These are phyloP conservation scores for Dermatemys mawii DNA, from an alignment of 2,113 vertebrate species.

Conservation along the genomic window DNA sequence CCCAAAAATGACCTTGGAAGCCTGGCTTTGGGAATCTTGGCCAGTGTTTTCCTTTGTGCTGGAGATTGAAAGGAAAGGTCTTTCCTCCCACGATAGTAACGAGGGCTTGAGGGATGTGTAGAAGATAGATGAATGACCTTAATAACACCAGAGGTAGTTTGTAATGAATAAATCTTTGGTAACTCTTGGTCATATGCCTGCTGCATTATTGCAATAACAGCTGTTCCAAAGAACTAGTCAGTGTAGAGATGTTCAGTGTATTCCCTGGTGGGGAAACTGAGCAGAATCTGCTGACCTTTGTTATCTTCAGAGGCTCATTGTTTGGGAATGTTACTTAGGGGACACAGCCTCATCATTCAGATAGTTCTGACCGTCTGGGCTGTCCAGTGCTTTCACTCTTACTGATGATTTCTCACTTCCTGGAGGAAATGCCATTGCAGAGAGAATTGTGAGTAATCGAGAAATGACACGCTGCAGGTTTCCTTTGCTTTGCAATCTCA, in stretches of 20 bases:
- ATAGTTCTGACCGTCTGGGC: not conserved
- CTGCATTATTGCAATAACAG: too few relatives aligned
- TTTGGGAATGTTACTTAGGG: too few relatives aligned
- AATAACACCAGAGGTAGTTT: not conserved
- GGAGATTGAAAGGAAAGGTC: not conserved
- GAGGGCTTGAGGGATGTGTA: not conserved
- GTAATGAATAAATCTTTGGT: not conserved
- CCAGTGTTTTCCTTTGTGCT: not conserved
- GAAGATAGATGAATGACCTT: not conserved
- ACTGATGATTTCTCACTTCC: not conserved
- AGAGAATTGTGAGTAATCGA: not conserved
- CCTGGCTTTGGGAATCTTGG: not conserved
- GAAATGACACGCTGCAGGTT: not conserved
- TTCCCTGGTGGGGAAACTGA: not conserved
- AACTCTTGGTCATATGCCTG: not conserved
- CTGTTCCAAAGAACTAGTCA: not conserved
- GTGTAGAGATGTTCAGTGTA: too few relatives aligned
- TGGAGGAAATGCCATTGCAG: not conserved
- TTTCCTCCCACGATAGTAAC: not conserved
- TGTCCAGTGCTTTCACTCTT: not conserved
- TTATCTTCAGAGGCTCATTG: too few relatives aligned
- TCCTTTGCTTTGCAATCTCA: not conserved
- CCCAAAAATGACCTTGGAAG: fast-evolving
- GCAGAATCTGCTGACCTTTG: not conserved
- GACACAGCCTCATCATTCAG: not conserved